Evolutionary conservation across 2,797 vertebrate genomes (phyloP).

Genomic region (Tinamus major): DNA sequence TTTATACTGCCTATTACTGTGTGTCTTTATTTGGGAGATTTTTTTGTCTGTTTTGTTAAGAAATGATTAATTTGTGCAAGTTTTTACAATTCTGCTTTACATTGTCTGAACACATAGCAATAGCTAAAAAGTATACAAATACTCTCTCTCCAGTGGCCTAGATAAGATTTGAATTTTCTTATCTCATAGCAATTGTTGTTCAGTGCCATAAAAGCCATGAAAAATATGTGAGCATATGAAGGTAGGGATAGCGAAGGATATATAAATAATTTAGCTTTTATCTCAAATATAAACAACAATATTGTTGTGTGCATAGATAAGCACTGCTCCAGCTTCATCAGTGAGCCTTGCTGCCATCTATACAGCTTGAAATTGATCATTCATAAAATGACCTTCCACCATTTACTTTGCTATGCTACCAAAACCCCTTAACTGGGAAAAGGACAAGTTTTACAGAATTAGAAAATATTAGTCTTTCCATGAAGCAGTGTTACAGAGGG

Average conservation of each 20-base stretch:
- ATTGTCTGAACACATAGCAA: background rate
- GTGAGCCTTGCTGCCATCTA: background rate
- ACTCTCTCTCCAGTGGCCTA: background rate
- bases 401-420: background rate
- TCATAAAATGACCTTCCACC: slow-evolving; percentile 43
- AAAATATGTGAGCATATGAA: slow-evolving; percentile 28
- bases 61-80: background rate
- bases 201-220: slow-evolving; percentile 13
- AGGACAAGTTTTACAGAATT: background rate
- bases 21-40: background rate
- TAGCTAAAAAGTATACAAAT: background rate
- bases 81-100: slow-evolving; percentile 19
- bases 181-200: background rate
- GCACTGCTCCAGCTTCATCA: background rate
- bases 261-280: slow-evolving; percentile 51
- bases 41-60: background rate
- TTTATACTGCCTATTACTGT: background rate
- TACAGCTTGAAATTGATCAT: slow-evolving; percentile 40
- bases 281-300: slow-evolving; percentile 50
- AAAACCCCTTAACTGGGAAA: background rate
- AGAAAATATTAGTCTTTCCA: background rate
- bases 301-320: slow-evolving; percentile 16
- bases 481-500: background rate
- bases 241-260: slow-evolving; percentile 20
- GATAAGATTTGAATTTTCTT: slow-evolving; percentile 25